Conservation (phyloP, 2,113 vertebrate species). For the Orycteropus afer region DNA sequence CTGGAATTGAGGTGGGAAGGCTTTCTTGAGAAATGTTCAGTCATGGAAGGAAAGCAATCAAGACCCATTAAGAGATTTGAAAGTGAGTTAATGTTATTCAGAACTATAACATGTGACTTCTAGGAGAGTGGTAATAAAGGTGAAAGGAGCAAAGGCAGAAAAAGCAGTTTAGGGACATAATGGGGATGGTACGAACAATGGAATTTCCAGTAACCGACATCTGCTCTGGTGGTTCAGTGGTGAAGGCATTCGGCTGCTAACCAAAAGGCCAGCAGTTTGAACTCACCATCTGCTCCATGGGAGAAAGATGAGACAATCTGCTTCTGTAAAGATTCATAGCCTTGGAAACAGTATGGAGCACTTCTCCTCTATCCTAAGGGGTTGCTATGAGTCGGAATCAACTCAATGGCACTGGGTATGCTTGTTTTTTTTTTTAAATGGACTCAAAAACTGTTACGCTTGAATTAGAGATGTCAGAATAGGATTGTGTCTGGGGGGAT, state of each 20-base stretch:
- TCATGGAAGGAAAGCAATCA: background rate
- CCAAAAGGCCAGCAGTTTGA: no score
- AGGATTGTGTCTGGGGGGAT: background rate
- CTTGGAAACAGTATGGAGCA: no score
- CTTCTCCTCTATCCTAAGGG: no score
- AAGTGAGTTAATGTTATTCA: background rate
- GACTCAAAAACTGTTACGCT: background rate
- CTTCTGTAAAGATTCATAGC: no score
- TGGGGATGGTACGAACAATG: background rate
- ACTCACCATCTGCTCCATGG: no score
- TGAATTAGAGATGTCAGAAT: background rate
- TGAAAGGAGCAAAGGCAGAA: background rate
- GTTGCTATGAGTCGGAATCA: no score
- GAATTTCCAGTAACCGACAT: background rate
- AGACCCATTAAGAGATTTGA: background rate
- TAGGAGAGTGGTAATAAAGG: background rate
- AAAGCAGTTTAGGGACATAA: background rate
- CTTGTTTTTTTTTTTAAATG: no score
- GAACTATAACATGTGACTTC: background rate
- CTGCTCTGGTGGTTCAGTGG: no score
- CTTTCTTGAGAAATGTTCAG: background rate
- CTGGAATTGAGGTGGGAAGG: background rate
- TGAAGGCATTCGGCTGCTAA: no score
- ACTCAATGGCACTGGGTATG: no score
- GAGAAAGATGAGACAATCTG: no score